A percentile compares a stretch with the other conserved stretches of the same genome.
Evolutionary conservation across 2,797 vertebrate species (phyloP).

Genomic region (Peromyscus aztecus): DNA sequence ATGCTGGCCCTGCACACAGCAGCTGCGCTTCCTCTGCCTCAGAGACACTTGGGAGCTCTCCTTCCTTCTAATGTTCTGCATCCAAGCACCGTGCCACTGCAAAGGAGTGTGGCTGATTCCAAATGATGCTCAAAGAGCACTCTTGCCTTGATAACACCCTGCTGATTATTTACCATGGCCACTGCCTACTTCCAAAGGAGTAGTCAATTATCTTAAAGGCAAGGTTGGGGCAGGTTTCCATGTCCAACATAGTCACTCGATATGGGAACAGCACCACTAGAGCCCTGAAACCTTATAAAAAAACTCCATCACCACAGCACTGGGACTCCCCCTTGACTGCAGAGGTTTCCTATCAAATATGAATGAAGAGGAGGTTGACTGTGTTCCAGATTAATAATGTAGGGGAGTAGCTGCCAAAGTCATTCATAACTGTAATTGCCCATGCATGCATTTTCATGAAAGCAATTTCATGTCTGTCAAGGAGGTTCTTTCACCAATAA

Average conservation of each 20-base stretch:
- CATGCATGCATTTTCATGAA: conserved; percentile 45
- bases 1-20: neutral
- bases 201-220: neutral
- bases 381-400: conserved; percentile 67
- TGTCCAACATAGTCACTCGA: neutral
- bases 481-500: conserved; percentile 3
- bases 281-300: neutral
- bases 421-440: conserved; percentile 59
- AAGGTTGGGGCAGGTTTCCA: neutral
- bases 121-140: neutral
- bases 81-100: neutral
- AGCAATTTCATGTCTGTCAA: conserved; percentile 69
- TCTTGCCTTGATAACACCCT: neutral
- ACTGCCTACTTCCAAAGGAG: neutral
- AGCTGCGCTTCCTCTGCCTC: neutral
- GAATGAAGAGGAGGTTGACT: conserved; percentile 40
- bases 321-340: neutral
- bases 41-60: neutral
- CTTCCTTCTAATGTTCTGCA: too few relatives aligned
- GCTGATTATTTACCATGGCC: neutral
- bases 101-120: neutral
- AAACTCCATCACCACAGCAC: neutral
- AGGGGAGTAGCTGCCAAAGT: neutral
- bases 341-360: conserved; percentile 40
- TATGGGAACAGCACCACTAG: neutral